Evolutionary conservation across 2,797 vertebrate species (phyloP).

Genomic region (Moxostoma hubbsi): DNA sequence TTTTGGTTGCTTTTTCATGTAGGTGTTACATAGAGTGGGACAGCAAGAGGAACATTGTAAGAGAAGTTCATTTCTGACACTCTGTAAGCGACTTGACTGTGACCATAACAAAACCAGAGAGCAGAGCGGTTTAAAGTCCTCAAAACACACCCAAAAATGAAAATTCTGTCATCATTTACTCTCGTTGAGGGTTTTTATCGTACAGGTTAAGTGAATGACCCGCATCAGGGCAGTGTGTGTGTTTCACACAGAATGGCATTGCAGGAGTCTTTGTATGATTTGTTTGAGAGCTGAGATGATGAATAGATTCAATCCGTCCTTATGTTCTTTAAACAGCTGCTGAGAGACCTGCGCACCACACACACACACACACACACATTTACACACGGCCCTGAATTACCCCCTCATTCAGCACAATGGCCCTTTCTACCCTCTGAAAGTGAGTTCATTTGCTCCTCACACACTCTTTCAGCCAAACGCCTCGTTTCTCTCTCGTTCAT

Average conservation of each 20-base stretch:
- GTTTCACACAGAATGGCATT: slow-evolving; percentile 15
- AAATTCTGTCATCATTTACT: too few species aligned
- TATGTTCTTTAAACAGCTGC: slow-evolving; percentile 33
- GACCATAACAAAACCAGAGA: background rate
- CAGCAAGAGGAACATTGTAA: slow-evolving; percentile 44
- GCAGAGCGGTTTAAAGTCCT: background rate
- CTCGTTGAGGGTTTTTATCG: background rate
- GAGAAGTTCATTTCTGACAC: slow-evolving; percentile 18
- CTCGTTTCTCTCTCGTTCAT: slow-evolving; percentile 6
- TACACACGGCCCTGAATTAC: slow-evolving; percentile 62
- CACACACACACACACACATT: background rate
- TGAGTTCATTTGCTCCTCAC: slow-evolving; percentile 87
- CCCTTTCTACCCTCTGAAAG: slow-evolving; percentile 88
- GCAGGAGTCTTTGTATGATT: slow-evolving; percentile 34
- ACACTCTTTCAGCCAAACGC: background rate
- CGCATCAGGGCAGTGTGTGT: background rate
- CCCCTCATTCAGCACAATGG: slow-evolving; percentile 80
- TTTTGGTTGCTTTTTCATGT: background rate
- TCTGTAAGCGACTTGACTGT: background rate
- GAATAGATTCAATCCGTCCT: slow-evolving; percentile 24
- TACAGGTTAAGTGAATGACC: background rate
- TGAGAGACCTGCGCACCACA: slow-evolving; percentile 4
- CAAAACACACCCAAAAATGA: too few species aligned
- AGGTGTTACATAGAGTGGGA: slow-evolving; percentile 43
- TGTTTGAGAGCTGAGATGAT: slow-evolving; percentile 6